Base-by-base conservation (phyloP, 2,113 vertebrate species). In the Archilochus colubris region DNA sequence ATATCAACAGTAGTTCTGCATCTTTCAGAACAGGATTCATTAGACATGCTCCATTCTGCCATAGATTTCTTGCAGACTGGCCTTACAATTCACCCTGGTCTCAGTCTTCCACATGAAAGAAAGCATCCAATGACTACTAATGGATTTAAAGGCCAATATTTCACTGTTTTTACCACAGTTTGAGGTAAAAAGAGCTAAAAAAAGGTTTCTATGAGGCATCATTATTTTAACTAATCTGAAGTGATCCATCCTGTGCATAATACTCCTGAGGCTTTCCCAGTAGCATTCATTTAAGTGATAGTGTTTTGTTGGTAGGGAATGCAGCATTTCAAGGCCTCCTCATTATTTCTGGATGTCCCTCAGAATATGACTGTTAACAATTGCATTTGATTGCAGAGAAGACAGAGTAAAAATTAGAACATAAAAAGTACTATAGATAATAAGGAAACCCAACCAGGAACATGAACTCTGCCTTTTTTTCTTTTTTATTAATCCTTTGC, bases 161-260 rank as follows among this genome's bases (percentile, higher is more conserved):
- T 86, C 74, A 78, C 38, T 91, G n/a, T 0, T 69, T 83, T 81
- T 67, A 53, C 10, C 48, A 53, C 22, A 61, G 20, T 67, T 79
- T 75, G 57, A 70, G 57, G 44, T 10, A 88, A n/a, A 91, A 89
- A 74, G 55, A 74, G 23, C 55, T 94, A n/a, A 70, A 88, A 48
- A 68, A 86, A 27, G 17, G 5, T 83, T 96, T 90, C 55, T 31
- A 8, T 59, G 40, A 92, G 36, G 38, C 93, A 95, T 91, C 57
- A 57, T 95, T 91, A 95, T 91, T 95, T 93, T 93, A 91, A 3
- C 0, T 81, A 93, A 96, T 88, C 44, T 75, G 59, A 95, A 91
- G 31, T 57, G 48, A 82, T 83, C 63, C 27, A 48, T 91, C 53
- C 79, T 88, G 76, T 77, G 70, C 36, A 38, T 27, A 78, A 27